These are phyloP conservation scores for Chiloscyllium plagiosum DNA, from an alignment of 2,113 vertebrate species.

Conservation along the genomic window DNA sequence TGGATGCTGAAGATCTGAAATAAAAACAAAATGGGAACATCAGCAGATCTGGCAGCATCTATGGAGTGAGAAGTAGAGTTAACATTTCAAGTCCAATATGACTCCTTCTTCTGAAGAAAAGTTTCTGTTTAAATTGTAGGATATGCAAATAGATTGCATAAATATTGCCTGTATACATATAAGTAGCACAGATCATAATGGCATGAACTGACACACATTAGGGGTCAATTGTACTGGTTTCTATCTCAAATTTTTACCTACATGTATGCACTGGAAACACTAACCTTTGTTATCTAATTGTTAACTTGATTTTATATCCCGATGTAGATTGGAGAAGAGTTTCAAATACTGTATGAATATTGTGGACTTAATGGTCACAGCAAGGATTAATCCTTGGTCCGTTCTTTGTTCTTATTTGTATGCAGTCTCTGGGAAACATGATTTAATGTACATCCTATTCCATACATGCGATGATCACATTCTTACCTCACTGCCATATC, in stretches of 20 bases:
- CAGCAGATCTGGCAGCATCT: too few relatives aligned
- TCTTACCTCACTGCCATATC: background rate
- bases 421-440: background rate
- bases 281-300: background rate
- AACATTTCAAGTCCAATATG: too few relatives aligned
- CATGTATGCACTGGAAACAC: background rate
- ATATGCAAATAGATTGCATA: background rate
- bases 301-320: background rate
- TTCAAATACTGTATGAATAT: background rate
- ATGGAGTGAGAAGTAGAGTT: too few relatives aligned
- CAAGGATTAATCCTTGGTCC: background rate
- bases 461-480: background rate
- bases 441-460: background rate
- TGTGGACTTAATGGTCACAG: background rate
- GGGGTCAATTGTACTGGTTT: background rate
- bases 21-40: too few relatives aligned
- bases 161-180: too few relatives aligned
- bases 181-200: background rate
- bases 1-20: too few relatives aligned
- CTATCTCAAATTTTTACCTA: background rate
- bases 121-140: background rate
- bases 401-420: background rate
- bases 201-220: background rate
- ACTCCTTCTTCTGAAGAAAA: too few relatives aligned
- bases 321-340: background rate